A percentile compares a stretch with the other conserved stretches of the same genome.
Evolutionary conservation across 2,888 invertebrate species (phyloP).

Genomic region (Caenorhabditis japonica): DNA sequence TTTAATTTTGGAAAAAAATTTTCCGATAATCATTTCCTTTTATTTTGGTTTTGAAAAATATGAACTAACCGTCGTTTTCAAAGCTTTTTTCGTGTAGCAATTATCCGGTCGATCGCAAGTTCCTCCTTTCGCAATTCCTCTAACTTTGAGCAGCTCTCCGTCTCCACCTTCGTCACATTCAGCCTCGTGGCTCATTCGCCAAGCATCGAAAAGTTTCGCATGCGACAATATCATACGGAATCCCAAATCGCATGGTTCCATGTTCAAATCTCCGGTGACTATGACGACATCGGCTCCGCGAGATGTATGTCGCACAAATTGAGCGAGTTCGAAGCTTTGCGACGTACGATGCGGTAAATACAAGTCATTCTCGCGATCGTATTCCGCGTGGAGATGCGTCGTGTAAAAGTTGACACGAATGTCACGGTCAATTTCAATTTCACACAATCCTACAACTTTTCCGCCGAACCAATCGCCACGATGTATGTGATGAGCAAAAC

Average conservation of each 20-base stretch:
- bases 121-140: constrained; percentile 78
- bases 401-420: constrained; percentile 88
- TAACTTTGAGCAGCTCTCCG: constrained; percentile 23
- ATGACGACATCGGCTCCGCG: constrained; percentile 84
- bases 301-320: constrained; percentile 89
- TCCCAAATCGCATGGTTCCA: constrained; percentile 86
- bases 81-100: constrained; percentile 83
- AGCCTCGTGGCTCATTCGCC: constrained; percentile 63
- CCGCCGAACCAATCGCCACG: constrained; percentile 98
- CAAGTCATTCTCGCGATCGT: constrained; percentile 85
- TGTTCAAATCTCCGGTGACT: constrained; percentile 93
- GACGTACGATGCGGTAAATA: constrained; percentile 88
- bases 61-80: constrained; percentile 39
- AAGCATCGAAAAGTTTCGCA: constrained; percentile 72
- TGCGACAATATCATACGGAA: constrained; percentile 68
- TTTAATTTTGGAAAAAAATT: too few relatives aligned
- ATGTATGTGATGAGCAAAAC: constrained; percentile 92
- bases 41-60: neutral
- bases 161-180: constrained; percentile 15
- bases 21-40: neutral
- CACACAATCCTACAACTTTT: constrained; percentile 82
- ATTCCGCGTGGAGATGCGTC: constrained; percentile 96
- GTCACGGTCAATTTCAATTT: constrained; percentile 78
- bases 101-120: constrained; percentile 88
- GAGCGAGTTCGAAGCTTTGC: constrained; percentile 88